These are phyloP conservation scores for Dendrocincla tyrannina DNA, from an alignment of 2,797 vertebrate species.

Conservation along the genomic window DNA sequence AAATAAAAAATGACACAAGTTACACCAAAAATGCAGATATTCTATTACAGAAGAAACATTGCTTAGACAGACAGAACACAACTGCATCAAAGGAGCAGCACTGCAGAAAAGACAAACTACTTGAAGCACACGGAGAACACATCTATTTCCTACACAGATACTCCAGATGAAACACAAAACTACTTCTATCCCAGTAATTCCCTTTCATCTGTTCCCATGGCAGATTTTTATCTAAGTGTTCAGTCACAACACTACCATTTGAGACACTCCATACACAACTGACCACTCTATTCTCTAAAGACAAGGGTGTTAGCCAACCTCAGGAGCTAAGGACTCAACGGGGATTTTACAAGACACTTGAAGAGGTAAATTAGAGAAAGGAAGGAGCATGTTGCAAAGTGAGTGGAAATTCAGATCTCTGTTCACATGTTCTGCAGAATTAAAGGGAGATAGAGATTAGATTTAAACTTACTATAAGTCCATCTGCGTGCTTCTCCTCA, in stretches of 20 bases:
- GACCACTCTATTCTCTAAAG: not conserved
- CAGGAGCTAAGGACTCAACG: conserved; percentile 56
- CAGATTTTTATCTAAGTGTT: conserved; percentile 9
- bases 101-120: conserved; percentile 15
- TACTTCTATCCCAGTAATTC: not conserved
- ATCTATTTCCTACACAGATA: not conserved
- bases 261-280: not conserved
- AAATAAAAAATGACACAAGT: conserved; percentile 30
- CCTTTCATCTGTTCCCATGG: not conserved
- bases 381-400: conserved; percentile 71
- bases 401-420: conserved; percentile 84
- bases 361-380: conserved; percentile 71
- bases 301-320: conserved; percentile 60
- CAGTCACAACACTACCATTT: conserved; percentile 11
- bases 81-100: not conserved
- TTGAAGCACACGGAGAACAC: not conserved
- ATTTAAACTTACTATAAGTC: conserved; percentile 98
- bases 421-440: conserved; percentile 79
- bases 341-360: conserved; percentile 51
- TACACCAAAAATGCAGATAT: conserved; percentile 11
- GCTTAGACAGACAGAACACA: conserved; percentile 20
- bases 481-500: conserved; percentile 99
- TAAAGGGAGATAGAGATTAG: conserved; percentile 74
- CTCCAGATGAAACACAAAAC: not conserved
- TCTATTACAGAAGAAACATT: conserved; percentile 2